A percentile compares a stretch with the other conserved stretches of the same genome.
phyloP scores from a whole-genome alignment of 2,888 invertebrate genomes.

The Volucella inflata region DNA sequence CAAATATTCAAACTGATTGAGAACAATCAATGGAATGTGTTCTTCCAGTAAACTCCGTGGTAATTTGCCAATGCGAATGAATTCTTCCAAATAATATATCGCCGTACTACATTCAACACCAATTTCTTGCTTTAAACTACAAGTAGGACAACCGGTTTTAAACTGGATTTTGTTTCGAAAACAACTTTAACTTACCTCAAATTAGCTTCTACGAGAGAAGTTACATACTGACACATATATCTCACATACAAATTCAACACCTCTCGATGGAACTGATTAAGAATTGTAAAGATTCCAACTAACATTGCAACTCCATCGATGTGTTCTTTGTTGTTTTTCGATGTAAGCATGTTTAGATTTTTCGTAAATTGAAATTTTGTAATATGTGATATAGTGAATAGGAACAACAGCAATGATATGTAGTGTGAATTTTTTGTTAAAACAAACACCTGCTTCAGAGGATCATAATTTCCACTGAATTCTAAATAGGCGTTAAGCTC shows the following conservation, averaged over 20 bases:
- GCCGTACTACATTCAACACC: constrained; percentile 86
- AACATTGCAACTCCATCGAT: constrained; percentile 93
- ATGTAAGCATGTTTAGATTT: constrained; percentile 84
- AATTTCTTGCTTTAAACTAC: constrained; percentile 87
- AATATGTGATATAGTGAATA: constrained; percentile 91
- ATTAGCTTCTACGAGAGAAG: constrained; percentile 84
- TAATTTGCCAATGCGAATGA: constrained; percentile 81
- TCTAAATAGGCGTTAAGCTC: constrained; percentile 91
- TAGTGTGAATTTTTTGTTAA: constrained; percentile 89
- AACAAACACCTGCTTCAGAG: constrained; percentile 93
- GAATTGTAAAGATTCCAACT: constrained; percentile 91
- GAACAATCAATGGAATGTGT: constrained; percentile 80
- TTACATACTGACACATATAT: constrained; percentile 89
- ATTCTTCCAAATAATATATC: constrained; percentile 88
- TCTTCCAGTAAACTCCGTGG: constrained; percentile 80
- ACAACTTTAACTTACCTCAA: constrained; percentile 83
- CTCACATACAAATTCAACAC: constrained; percentile 89
- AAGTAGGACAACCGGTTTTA: too few species aligned
- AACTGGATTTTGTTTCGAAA: too few species aligned
- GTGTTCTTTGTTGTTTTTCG: constrained; percentile 86
- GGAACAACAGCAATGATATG: constrained; percentile 89
- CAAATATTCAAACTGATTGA: constrained; percentile 82
- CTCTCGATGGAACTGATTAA: constrained; percentile 92
- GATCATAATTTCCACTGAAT: constrained; percentile 94
- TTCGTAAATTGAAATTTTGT: constrained; percentile 90